These are phyloP conservation scores for Lota lota DNA, from an alignment of 2,113 vertebrate species.

Conservation along the genomic window DNA sequence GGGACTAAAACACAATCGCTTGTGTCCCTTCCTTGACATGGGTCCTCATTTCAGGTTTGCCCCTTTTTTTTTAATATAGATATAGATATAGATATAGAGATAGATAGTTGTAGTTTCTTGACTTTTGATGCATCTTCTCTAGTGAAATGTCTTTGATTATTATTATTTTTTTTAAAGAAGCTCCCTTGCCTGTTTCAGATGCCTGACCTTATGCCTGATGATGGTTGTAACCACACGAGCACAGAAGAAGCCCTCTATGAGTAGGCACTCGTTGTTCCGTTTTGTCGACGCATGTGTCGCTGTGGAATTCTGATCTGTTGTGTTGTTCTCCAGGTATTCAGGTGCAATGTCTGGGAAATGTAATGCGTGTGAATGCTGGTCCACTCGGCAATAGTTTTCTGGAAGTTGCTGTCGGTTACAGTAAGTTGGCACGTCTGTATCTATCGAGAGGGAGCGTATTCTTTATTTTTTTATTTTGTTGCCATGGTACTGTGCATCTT, in stretches of 20 bases:
- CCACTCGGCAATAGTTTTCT: conserved; percentile 45
- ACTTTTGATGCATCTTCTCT: no score
- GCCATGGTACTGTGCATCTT: background rate
- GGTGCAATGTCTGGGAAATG: conserved; percentile 61
- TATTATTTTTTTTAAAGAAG: no score
- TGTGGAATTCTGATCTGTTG: background rate
- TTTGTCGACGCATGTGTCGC: no score
- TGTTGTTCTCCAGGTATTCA: conserved; percentile 33
- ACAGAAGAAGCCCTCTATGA: conserved; percentile 24
- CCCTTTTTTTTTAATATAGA: background rate
- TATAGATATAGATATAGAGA: background rate
- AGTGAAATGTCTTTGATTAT: conserved; percentile 20
- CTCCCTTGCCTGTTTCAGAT: no score
- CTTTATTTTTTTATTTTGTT: background rate
- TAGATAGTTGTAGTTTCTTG: no score
- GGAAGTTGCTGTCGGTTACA: conserved; percentile 53
- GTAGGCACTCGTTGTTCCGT: conserved; percentile 33
- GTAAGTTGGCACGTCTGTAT: conserved; percentile 41
- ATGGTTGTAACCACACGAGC: conserved; percentile 14
- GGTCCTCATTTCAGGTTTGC: conserved; percentile 46
- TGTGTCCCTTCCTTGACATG: conserved; percentile 36
- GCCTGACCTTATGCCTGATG: conserved; percentile 14
- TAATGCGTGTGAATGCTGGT: conserved; percentile 55
- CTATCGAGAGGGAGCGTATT: background rate
- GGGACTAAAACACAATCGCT: background rate